phyloP scores from a whole-genome alignment of 2,888 invertebrate genomes.

The Andrena hattorfiana region DNA sequence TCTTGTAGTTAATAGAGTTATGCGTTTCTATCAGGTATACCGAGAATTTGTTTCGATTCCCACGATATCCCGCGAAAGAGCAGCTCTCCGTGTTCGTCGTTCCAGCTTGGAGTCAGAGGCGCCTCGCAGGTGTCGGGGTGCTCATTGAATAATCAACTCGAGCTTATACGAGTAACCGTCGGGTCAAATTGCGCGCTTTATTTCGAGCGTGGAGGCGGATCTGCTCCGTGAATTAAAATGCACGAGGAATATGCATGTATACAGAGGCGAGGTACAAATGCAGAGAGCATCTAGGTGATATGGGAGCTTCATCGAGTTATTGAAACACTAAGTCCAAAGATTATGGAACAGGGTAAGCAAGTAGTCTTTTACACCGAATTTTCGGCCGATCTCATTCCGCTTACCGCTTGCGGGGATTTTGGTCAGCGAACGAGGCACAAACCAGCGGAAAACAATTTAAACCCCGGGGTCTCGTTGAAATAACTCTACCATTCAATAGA shows the following conservation, averaged over 20 bases:
- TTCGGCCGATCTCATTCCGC: background rate
- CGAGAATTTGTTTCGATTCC: conserved; percentile 24
- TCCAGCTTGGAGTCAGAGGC: background rate
- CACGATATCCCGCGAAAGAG: background rate
- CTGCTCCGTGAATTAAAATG: background rate
- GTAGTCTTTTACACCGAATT: background rate
- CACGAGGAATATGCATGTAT: background rate
- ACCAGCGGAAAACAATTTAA: no score
- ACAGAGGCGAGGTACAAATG: background rate
- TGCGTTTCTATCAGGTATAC: conserved; percentile 1
- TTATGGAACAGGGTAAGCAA: background rate
- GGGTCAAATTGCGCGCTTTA: conserved; percentile 36
- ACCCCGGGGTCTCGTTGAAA: no score
- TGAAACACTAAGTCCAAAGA: background rate
- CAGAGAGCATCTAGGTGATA: background rate
- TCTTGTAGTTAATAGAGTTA: background rate
- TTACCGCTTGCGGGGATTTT: no score
- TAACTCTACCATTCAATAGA: no score
- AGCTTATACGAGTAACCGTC: conserved; percentile 36
- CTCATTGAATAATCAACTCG: conserved; percentile 41
- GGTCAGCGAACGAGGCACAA: no score
- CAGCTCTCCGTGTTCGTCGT: background rate
- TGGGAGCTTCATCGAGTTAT: background rate
- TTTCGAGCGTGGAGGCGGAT: background rate
- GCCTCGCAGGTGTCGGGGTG: conserved; percentile 24